A percentile compares a stretch with the other conserved stretches of the same genome.
These are phyloP conservation scores for Acropora yongei DNA, from an alignment of 64 coral and sea anemone genomes.

Conservation along the genomic window DNA sequence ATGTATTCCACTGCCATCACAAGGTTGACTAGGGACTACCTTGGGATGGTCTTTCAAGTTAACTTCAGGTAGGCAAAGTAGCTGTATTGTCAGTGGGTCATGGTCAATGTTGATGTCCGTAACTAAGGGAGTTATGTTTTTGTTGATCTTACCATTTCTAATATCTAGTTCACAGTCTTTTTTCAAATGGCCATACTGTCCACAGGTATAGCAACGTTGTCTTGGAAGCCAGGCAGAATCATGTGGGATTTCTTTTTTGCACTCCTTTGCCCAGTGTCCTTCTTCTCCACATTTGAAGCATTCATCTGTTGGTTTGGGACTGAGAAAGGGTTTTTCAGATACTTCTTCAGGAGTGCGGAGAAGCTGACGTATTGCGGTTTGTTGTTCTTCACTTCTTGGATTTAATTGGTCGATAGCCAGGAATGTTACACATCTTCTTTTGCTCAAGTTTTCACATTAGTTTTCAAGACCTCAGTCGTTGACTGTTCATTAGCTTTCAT, in stretches of 20 bases:
- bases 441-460: no score
- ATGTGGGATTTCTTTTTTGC: neutral
- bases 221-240: conserved; percentile 18
- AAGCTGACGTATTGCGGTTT: conserved; percentile 39
- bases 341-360: neutral
- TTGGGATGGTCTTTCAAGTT: conserved; percentile 15
- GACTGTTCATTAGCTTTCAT: no score
- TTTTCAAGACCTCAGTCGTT: neutral
- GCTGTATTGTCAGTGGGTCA: neutral
- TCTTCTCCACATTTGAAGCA: conserved; percentile 19
- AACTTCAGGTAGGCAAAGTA: conserved; percentile 2
- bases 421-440: no score
- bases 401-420: no score
- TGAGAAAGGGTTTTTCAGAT: neutral
- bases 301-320: neutral
- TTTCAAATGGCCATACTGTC: conserved; percentile 21
- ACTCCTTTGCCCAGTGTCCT: conserved; percentile 44
- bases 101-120: conserved; percentile 6
- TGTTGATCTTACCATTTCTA: neutral
- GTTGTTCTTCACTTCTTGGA: conserved; percentile 18
- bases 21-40: neutral
- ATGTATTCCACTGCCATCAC: neutral
- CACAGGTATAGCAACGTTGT: conserved; percentile 43
- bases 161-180: conserved; percentile 12
- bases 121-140: conserved; percentile 13